phyloP scores from a whole-genome alignment of 2,888 invertebrate species.

The Hirtodrosophila cameraria region DNA sequence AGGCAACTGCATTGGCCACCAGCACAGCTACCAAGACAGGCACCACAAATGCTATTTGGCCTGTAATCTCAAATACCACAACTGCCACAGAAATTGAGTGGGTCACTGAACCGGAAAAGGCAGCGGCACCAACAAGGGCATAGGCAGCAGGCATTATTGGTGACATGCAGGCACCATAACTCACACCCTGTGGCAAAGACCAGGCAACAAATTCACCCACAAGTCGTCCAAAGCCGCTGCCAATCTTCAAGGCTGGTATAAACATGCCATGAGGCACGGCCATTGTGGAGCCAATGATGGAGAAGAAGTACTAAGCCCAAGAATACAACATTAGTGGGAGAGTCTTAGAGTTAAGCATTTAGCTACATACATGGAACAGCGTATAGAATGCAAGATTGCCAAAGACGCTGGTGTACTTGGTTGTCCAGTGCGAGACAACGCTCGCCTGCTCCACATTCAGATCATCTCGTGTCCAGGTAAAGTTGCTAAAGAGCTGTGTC shows the following conservation, averaged over 20 bases:
- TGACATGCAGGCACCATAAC: conserved; percentile 93
- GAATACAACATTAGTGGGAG: conserved; percentile 46
- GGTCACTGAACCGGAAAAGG: conserved; percentile 98
- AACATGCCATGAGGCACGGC: conserved; percentile 99
- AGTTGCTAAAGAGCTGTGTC: conserved; percentile 94
- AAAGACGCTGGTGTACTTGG: conserved; percentile 92
- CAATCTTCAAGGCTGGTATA: conserved; percentile 98
- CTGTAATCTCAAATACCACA: conserved; percentile 99
- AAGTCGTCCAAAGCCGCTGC: conserved; percentile 95
- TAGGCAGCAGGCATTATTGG: conserved; percentile 97
- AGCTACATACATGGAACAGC: conserved; percentile 90
- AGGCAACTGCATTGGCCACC: conserved; percentile 96
- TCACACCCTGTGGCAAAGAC: conserved; percentile 95
- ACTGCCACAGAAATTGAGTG: conserved; percentile 99
- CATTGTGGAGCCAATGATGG: conserved; percentile 96
- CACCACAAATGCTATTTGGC: conserved; percentile 97
- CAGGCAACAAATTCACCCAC: conserved; percentile 97
- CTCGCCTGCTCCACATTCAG: conserved; percentile 92
- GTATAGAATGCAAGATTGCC: conserved; percentile 93
- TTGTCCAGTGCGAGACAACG: conserved; percentile 94
- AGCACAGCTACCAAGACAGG: conserved; percentile 98
- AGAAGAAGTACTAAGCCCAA: conserved; percentile 91
- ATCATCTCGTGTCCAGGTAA: conserved; percentile 95
- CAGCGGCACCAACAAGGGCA: conserved; percentile 97
- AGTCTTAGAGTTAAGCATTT: not conserved